phyloP scores from a whole-genome alignment of 2,797 vertebrate species.

The Pteropus rufus region DNA sequence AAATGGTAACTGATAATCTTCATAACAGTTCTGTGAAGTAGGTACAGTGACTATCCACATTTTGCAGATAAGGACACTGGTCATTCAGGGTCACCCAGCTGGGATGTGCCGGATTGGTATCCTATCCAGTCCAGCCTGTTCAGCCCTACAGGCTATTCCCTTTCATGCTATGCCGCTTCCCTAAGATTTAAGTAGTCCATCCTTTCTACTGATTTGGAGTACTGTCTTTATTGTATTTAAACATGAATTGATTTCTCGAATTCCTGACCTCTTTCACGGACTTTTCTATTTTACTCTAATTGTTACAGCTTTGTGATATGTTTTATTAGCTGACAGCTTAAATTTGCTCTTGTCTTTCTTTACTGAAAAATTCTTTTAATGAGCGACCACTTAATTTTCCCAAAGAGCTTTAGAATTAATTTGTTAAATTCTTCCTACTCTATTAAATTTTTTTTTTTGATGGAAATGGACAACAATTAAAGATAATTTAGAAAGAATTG shows the following conservation, averaged over 20 bases:
- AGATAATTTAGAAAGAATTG: background rate
- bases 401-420: constrained; percentile 26
- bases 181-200: background rate
- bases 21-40: background rate
- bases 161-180: background rate
- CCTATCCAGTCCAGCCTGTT: background rate
- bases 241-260: background rate
- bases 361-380: constrained; percentile 31
- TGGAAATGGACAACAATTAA: constrained; percentile 14
- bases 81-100: background rate
- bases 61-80: background rate
- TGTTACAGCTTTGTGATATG: background rate
- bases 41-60: background rate
- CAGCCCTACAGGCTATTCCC: background rate
- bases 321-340: background rate
- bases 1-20: background rate
- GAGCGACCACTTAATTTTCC: constrained; percentile 35
- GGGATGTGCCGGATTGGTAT: accelerated
- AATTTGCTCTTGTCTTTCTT: background rate
- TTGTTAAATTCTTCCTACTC: background rate
- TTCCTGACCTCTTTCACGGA: background rate
- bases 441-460: background rate
- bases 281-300: background rate
- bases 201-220: background rate
- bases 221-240: background rate